These are phyloP conservation scores for Drosophila littoralis DNA, from an alignment of 1,140 invertebrate species.

Conservation along the genomic window DNA sequence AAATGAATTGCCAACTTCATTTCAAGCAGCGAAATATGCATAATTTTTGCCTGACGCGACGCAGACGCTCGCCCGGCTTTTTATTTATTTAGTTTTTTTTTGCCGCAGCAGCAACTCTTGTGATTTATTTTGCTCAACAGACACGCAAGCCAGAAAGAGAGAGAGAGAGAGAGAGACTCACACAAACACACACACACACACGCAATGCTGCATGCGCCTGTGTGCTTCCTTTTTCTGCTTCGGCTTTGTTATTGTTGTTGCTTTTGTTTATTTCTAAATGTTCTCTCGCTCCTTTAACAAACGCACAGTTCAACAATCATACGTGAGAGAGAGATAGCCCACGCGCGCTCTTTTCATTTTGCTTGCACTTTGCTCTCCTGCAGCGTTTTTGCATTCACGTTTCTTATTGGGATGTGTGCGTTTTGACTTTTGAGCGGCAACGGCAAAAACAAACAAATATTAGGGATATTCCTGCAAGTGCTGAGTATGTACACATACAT, in stretches of 20 bases:
- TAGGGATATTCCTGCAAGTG: slow-evolving; percentile 7
- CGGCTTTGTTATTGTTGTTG: slow-evolving; percentile 41
- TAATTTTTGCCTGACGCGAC: slow-evolving; percentile 45
- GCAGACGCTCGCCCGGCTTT: slow-evolving; percentile 35
- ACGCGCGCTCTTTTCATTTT: slow-evolving; percentile 14
- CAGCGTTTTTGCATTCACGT: slow-evolving; percentile 45
- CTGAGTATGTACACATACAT: background rate
- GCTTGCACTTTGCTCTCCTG: slow-evolving; percentile 47
- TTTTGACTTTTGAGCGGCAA: slow-evolving; percentile 5
- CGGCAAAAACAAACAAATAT: slow-evolving; percentile 1
- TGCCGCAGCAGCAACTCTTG: slow-evolving; percentile 36
- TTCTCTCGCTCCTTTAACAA: slow-evolving; percentile 43
- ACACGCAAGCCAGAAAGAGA: slow-evolving; percentile 3
- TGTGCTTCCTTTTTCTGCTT: slow-evolving; percentile 52
- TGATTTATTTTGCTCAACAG: slow-evolving; percentile 57
- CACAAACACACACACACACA: background rate
- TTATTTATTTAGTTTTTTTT: slow-evolving; percentile 54
- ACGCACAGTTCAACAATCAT: slow-evolving; percentile 14
- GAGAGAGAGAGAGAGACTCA: slow-evolving; percentile 1
- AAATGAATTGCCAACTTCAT: slow-evolving; percentile 42
- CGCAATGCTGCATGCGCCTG: slow-evolving; percentile 9
- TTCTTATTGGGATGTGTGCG: slow-evolving; percentile 25
- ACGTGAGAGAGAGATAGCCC: slow-evolving; percentile 6
- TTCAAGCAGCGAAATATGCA: slow-evolving; percentile 41
- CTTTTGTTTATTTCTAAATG: slow-evolving; percentile 47